phyloP scores from a whole-genome alignment of 2,113 vertebrate genomes.

The Synodontis membranacea region DNA sequence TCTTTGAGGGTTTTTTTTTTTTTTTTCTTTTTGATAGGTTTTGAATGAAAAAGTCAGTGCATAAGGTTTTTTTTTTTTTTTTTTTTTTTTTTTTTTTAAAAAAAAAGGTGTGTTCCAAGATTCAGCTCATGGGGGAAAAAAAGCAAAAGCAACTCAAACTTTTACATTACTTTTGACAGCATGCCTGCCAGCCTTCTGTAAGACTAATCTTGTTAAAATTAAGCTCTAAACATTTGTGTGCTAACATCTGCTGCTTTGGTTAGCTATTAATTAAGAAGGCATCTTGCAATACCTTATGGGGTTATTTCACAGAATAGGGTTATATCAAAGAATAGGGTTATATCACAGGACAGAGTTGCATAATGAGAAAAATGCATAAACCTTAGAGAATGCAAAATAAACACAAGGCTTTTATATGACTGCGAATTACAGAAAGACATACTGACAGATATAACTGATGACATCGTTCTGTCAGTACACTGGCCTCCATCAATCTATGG shows the following conservation, averaged over 20 bases:
- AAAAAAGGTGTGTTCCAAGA: background rate
- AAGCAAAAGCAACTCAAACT: background rate
- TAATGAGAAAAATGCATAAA: background rate
- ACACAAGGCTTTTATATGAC: background rate
- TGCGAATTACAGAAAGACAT: background rate
- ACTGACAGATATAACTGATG: background rate
- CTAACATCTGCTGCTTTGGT: constrained; percentile 15
- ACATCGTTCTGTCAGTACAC: too few relatives aligned
- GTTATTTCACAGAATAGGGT: background rate
- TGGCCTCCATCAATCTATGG: background rate
- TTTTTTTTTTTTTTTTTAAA: constrained; percentile 4
- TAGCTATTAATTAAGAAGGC: background rate
- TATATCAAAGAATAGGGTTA: background rate
- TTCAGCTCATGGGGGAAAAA: background rate
- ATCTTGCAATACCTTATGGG: background rate
- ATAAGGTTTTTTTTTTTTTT: constrained; percentile 16
- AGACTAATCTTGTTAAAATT: constrained; percentile 24
- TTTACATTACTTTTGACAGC: constrained; percentile 14
- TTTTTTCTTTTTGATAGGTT: background rate
- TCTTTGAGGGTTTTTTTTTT: too few relatives aligned
- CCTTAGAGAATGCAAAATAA: background rate
- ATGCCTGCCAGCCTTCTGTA: background rate
- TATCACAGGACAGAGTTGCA: background rate
- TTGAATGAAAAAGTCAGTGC: background rate
- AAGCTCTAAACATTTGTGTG: background rate